These are phyloP conservation scores for Psophia crepitans DNA, from an alignment of 2,113 vertebrate genomes.

Conservation along the genomic window DNA sequence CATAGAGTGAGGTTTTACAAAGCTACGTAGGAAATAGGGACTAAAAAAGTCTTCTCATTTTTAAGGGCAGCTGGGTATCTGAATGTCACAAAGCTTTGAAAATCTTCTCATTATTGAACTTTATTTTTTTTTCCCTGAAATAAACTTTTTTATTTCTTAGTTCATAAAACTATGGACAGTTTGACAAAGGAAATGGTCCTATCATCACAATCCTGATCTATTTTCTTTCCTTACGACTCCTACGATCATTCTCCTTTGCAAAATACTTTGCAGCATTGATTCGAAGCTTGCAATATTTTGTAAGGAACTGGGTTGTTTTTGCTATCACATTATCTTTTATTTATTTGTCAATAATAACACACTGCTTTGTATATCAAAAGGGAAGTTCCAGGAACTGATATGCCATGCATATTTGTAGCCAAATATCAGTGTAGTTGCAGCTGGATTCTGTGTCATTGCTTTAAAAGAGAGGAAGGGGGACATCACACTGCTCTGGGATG, in stretches of 20 bases:
- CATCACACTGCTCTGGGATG: not conserved
- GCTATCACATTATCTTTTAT: not conserved
- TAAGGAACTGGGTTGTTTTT: not conserved
- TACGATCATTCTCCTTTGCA: not conserved
- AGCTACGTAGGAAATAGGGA: not conserved
- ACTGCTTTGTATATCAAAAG: not conserved
- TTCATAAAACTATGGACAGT: not conserved
- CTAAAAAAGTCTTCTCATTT: not conserved
- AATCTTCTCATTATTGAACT: not conserved
- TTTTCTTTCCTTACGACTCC: not conserved
- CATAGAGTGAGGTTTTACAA: not conserved
- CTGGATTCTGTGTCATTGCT: conserved; percentile 4
- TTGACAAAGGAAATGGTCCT: not conserved
- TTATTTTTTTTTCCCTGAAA: not conserved
- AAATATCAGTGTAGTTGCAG: not conserved
- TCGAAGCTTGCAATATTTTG: not conserved
- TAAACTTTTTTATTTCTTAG: not conserved
- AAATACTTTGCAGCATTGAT: not conserved
- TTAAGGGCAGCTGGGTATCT: not conserved
- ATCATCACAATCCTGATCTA: not conserved
- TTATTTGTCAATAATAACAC: not conserved
- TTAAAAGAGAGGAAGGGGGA: not conserved
- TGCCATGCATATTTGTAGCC: not conserved
- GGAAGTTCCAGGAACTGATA: conserved; percentile 1
- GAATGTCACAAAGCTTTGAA: not conserved